Evolutionary conservation across 2,888 invertebrate species (phyloP).

Genomic region (Troides aeacus): DNA sequence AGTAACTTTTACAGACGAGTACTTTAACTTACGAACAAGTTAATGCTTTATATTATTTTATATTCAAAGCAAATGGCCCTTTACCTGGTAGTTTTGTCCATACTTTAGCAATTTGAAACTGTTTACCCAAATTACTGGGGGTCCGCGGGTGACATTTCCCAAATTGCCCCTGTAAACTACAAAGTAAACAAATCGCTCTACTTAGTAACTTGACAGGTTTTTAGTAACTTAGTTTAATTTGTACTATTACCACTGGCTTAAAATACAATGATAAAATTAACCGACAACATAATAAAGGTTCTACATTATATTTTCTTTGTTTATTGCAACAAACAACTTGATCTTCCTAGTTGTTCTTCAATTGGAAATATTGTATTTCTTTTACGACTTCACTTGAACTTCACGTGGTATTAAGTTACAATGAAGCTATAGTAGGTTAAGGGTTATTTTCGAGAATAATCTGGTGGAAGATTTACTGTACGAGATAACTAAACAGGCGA

Average conservation of each 20-base stretch:
- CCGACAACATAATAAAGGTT: too few relatives aligned
- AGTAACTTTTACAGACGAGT: too few relatives aligned
- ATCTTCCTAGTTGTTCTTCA: too few relatives aligned
- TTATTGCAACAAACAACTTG: too few relatives aligned
- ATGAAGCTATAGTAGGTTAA: background rate
- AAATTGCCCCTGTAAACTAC: slow-evolving; percentile 30
- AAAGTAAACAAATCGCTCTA: slow-evolving; percentile 2
- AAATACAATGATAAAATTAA: too few relatives aligned
- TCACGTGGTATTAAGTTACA: too few relatives aligned
- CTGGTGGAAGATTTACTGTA: too few relatives aligned
- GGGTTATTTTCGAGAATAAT: background rate
- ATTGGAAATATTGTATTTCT: too few relatives aligned
- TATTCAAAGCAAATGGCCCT: background rate
- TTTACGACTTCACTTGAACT: too few relatives aligned
- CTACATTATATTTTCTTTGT: too few relatives aligned
- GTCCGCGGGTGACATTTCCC: slow-evolving; percentile 26
- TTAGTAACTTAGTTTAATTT: background rate
- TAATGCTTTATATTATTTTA: background rate
- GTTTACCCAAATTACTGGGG: slow-evolving; percentile 24
- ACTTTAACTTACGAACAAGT: background rate
- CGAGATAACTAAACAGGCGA: too few relatives aligned
- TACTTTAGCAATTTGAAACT: slow-evolving; percentile 13
- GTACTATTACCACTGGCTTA: too few relatives aligned
- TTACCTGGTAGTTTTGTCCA: background rate
- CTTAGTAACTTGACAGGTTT: slow-evolving; percentile 7